These are phyloP conservation scores for Corynorhinus townsendii DNA, from an alignment of 2,113 vertebrate genomes.

Conservation along the genomic window DNA sequence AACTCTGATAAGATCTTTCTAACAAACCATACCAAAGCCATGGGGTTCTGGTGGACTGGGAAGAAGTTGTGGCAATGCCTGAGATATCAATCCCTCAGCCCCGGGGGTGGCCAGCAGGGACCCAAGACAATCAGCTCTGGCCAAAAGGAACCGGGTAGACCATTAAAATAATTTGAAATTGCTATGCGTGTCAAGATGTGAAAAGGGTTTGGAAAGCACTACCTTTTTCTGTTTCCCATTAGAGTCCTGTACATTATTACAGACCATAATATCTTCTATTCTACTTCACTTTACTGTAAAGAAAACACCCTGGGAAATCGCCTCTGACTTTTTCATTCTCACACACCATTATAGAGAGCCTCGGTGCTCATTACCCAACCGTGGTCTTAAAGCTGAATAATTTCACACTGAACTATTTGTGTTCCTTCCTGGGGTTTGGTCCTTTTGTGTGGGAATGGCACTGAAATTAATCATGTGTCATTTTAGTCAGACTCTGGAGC, in stretches of 20 bases:
- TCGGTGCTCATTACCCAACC: neutral
- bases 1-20: neutral
- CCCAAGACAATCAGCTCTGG: neutral
- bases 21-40: neutral
- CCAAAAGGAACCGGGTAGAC: neutral
- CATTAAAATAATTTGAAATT: slow-evolving; percentile 48
- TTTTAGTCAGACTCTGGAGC: neutral
- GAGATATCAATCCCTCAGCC: neutral
- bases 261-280: slow-evolving; percentile 8
- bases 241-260: neutral
- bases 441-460: neutral
- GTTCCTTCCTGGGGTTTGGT: neutral
- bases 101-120: neutral
- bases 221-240: slow-evolving; percentile 42
- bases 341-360: neutral
- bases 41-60: neutral
- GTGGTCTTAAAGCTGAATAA: slow-evolving; percentile 29
- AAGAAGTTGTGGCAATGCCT: neutral
- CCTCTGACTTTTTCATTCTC: slow-evolving; percentile 52
- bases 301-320: slow-evolving; percentile 46
- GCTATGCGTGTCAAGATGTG: neutral
- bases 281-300: slow-evolving; percentile 52
- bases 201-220: neutral
- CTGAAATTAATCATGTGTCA: slow-evolving; percentile 41
- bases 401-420: neutral